Evolutionary conservation across 2,113 vertebrate genomes (phyloP).

Genomic region (Gymnogyps californianus): DNA sequence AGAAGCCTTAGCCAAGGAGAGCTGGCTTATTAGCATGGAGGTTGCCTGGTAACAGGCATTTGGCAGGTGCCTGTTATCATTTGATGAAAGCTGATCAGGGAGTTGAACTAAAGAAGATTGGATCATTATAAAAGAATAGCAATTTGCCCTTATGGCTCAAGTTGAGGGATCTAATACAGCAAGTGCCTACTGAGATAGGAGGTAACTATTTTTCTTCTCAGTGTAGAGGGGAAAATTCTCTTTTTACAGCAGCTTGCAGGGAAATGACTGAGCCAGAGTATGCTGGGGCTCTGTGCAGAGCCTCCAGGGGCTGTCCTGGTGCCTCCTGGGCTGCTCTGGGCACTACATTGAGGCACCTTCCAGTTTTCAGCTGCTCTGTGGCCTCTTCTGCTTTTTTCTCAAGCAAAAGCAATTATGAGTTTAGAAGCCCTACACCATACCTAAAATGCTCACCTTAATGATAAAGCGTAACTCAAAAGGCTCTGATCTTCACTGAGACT

Average conservation of each 20-base stretch:
- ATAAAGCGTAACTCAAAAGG: neutral
- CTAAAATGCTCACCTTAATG: neutral
- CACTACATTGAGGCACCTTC: neutral
- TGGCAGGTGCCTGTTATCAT: conserved; percentile 18
- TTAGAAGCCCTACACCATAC: neutral
- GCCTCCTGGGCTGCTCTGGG: neutral
- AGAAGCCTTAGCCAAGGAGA: neutral
- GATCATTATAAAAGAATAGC: conserved; percentile 15
- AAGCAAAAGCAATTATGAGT: neutral
- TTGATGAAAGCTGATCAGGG: conserved; percentile 3
- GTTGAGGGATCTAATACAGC: neutral
- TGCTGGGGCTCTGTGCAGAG: neutral
- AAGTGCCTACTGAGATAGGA: neutral
- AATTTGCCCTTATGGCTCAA: neutral
- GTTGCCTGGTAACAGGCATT: neutral
- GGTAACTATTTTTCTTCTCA: neutral
- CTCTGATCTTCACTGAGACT: neutral
- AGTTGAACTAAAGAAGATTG: neutral
- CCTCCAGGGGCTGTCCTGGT: neutral
- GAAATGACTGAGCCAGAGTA: neutral
- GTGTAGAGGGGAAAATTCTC: neutral
- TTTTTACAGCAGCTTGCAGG: neutral
- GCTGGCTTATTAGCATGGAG: neutral
- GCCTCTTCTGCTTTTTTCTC: neutral
- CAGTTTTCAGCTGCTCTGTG: neutral